Percentiles rank a stretch among this genome's conserved stretches.
Conservation (phyloP, 2,113 vertebrate genomes). For the Archocentrus centrarchus region DNA sequence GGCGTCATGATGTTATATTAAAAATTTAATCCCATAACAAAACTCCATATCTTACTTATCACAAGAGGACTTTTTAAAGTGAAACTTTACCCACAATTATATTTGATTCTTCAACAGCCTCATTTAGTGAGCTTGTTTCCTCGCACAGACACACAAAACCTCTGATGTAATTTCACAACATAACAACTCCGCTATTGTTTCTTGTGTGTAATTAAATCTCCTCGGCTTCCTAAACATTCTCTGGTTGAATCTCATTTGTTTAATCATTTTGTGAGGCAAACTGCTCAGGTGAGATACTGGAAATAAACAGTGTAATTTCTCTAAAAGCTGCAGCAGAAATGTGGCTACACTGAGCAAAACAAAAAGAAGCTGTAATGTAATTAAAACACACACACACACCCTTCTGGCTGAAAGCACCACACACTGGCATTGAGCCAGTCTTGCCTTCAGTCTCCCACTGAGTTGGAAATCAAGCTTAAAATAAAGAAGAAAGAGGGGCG, state of each 20-base stretch:
- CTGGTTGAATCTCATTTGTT: neutral
- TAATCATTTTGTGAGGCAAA: neutral
- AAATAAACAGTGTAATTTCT: neutral
- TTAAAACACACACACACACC: slow-evolving; percentile 39
- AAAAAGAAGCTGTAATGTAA: slow-evolving; percentile 18
- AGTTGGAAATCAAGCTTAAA: slow-evolving; percentile 36
- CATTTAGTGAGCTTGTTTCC: neutral
- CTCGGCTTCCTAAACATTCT: neutral
- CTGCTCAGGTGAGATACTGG: neutral
- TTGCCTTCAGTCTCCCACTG: slow-evolving; percentile 1
- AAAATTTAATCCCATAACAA: neutral
- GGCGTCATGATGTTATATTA: neutral
- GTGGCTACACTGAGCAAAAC: neutral
- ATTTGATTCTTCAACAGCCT: neutral
- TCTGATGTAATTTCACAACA: neutral
- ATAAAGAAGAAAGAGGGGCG: slow-evolving; percentile 38
- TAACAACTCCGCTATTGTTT: neutral
- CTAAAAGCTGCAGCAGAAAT: slow-evolving; percentile 3
- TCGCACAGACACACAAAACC: neutral
- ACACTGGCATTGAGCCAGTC: neutral
- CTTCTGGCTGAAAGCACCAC: slow-evolving; percentile 22
- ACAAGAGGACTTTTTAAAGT: neutral
- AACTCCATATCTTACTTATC: neutral
- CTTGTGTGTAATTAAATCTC: neutral
- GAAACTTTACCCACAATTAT: neutral